Conservation (phyloP, 2,113 vertebrate species). For the Bubalus kerabau region DNA sequence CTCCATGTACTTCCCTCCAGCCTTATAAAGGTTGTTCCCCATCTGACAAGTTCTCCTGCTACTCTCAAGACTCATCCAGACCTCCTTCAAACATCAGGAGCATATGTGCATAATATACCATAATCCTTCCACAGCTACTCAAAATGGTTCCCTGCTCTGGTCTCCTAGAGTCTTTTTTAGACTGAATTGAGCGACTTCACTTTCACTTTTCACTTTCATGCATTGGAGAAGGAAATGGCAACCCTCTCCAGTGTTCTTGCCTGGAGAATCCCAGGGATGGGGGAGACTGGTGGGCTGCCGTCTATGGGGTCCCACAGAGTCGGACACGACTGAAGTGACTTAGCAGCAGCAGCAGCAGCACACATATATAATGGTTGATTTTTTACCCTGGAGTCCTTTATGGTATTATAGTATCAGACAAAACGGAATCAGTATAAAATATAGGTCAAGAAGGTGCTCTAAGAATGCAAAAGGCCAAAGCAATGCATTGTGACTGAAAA, state of each 20-base stretch:
- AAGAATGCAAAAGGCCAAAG: neutral
- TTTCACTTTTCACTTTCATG: no score
- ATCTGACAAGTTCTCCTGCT: neutral
- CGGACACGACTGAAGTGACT: no score
- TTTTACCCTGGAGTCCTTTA: neutral
- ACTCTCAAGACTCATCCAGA: neutral
- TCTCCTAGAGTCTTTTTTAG: neutral
- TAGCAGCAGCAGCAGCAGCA: neutral
- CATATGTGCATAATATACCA: neutral
- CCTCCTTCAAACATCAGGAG: neutral
- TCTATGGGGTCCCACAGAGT: no score
- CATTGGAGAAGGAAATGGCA: no score
- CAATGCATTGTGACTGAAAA: neutral
- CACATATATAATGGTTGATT: neutral
- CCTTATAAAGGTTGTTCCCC: neutral
- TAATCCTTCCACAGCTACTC: neutral
- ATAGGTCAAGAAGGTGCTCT: neutral
- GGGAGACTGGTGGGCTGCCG: no score
- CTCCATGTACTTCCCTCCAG: neutral
- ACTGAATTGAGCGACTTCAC: neutral
- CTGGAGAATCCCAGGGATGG: no score
- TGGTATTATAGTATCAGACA: neutral
- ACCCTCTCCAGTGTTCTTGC: no score
- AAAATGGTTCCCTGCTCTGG: neutral
- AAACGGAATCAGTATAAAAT: neutral